phyloP scores from a whole-genome alignment of 2,113 vertebrate species.

The Oreochromis niloticus region DNA sequence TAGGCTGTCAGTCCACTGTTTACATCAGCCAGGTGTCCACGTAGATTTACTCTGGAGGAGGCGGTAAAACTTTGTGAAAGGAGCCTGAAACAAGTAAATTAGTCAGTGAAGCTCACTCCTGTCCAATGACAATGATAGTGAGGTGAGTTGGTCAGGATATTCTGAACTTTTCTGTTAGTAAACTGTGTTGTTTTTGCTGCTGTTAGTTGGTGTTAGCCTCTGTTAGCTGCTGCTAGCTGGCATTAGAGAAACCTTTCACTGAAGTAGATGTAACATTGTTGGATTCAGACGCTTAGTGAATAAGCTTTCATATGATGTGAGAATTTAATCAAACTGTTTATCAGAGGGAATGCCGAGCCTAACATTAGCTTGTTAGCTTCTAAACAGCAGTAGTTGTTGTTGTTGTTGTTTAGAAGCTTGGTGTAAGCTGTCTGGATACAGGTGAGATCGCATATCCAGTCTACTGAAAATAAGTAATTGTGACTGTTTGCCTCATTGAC shows the following conservation, averaged over 20 bases:
- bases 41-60: background rate
- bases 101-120: background rate
- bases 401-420: background rate
- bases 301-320: background rate
- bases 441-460: background rate
- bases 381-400: background rate
- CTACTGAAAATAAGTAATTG: background rate
- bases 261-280: background rate
- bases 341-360: background rate
- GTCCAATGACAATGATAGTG: background rate
- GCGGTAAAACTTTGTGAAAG: background rate
- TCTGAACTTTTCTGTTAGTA: background rate
- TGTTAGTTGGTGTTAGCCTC: background rate
- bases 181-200: background rate
- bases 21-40: background rate
- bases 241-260: background rate
- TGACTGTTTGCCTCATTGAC: background rate
- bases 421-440: background rate
- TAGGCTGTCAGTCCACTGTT: background rate
- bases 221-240: background rate
- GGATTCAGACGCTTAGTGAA: background rate
- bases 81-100: background rate
- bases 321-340: background rate
- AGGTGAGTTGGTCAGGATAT: background rate
- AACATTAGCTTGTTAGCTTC: background rate